Evolutionary conservation across 1,140 invertebrate species (phyloP).

Genomic region (Oryzaephilus surinamensis): DNA sequence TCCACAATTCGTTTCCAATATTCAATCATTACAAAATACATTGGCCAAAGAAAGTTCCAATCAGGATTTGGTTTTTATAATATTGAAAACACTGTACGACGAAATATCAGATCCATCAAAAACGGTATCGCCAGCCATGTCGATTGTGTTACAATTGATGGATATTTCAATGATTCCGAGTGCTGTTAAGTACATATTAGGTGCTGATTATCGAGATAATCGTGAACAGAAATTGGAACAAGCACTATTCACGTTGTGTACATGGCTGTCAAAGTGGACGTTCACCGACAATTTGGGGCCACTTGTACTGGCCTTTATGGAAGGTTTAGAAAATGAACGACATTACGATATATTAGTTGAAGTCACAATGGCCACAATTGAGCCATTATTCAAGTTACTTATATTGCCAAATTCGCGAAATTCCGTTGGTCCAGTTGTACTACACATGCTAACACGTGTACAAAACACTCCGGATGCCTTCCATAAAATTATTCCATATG

Average conservation of each 20-base stretch:
- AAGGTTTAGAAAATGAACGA: conserved; percentile 39
- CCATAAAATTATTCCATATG: conserved; percentile 36
- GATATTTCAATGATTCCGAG: conserved; percentile 33
- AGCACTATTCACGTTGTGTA: conserved; percentile 40
- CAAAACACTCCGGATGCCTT: conserved; percentile 39
- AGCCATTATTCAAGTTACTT: conserved; percentile 36
- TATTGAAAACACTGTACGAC: conserved; percentile 35
- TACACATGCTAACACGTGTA: conserved; percentile 41
- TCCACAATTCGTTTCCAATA: conserved; percentile 35
- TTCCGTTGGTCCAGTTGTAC: conserved; percentile 40
- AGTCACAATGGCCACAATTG: conserved; percentile 40
- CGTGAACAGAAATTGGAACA: conserved; percentile 28
- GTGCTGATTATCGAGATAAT: conserved; percentile 35
- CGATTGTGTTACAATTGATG: conserved; percentile 44
- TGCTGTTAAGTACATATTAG: conserved; percentile 38
- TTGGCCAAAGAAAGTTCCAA: conserved; percentile 30
- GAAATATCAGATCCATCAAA: conserved; percentile 35
- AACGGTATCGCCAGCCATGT: conserved; percentile 41
- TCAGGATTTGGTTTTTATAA: conserved; percentile 29
- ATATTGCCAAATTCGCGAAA: conserved; percentile 37
- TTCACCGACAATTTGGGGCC: conserved; percentile 39
- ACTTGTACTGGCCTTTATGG: conserved; percentile 44
- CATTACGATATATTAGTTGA: conserved; percentile 40
- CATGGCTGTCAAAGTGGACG: conserved; percentile 41
- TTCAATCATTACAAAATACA: conserved; percentile 33